phyloP scores from a whole-genome alignment of 2,113 vertebrate genomes.

The Mobula hypostoma region DNA sequence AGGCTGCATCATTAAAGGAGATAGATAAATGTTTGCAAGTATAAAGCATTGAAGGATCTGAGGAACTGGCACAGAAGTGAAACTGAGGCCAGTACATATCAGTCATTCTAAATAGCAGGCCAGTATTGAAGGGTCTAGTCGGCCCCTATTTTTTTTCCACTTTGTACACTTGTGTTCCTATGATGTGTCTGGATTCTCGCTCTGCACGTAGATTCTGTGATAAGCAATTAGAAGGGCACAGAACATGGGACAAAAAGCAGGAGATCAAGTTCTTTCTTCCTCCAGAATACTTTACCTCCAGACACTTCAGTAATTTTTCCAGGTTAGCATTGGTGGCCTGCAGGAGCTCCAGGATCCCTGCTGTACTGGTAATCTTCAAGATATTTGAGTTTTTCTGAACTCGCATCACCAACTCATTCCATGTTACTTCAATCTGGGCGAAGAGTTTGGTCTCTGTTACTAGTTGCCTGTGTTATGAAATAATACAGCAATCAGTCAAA shows the following conservation, averaged over 20 bases:
- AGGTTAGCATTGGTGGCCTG: slow-evolving; percentile 48
- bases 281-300: slow-evolving; percentile 49
- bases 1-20: no score
- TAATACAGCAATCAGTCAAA: not conserved
- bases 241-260: not conserved
- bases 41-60: no score
- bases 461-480: slow-evolving; percentile 50
- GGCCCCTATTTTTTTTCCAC: no score
- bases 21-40: no score
- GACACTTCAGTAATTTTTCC: slow-evolving; percentile 54
- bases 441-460: slow-evolving; percentile 51
- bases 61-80: no score
- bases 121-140: no score
- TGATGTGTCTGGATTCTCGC: no score
- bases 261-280: not conserved
- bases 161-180: no score
- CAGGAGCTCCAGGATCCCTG: slow-evolving; percentile 47
- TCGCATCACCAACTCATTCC: slow-evolving; percentile 53
- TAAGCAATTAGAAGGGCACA: not conserved
- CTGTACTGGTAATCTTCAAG: slow-evolving; percentile 44
- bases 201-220: no score
- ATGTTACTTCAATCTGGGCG: slow-evolving; percentile 48
- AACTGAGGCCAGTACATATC: no score
- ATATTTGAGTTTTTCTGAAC: slow-evolving; percentile 50
- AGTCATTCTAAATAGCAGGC: no score